Evolutionary conservation across 2,113 vertebrate species (phyloP).

Genomic region (Gasterosteus nipponicus): DNA sequence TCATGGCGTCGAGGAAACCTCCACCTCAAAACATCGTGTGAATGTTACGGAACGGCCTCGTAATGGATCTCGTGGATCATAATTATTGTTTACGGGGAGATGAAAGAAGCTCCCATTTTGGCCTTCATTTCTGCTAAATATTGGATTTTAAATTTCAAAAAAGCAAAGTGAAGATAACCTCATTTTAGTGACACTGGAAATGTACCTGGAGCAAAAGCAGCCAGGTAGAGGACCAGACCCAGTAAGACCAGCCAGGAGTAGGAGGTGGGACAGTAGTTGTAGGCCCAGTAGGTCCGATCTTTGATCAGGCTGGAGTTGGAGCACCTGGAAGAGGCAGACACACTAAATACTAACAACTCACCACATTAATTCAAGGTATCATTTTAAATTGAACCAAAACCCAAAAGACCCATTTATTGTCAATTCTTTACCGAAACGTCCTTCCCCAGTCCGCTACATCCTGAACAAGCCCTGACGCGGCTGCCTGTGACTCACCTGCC

Average conservation of each 20-base stretch:
- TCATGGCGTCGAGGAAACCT: background rate
- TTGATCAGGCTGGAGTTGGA: constrained; percentile 87
- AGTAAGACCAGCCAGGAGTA: constrained; percentile 94
- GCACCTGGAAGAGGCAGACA: constrained; percentile 80
- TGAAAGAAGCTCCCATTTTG: background rate
- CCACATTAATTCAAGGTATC: background rate
- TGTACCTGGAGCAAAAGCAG: constrained; percentile 94
- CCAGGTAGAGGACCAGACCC: constrained; percentile 91
- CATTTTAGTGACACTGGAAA: background rate
- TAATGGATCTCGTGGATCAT: background rate
- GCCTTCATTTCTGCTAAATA: background rate
- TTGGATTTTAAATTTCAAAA: background rate
- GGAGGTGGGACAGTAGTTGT: constrained; percentile 96
- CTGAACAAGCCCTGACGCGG: constrained; percentile 7
- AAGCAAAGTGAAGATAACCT: background rate
- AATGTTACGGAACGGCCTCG: background rate
- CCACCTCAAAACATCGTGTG: background rate
- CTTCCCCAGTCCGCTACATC: background rate
- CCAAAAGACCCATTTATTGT: background rate
- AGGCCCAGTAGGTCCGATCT: constrained; percentile 91
- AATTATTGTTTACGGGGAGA: background rate
- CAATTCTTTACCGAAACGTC: background rate
- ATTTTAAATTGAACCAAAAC: background rate
- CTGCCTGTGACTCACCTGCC: constrained; percentile 88
- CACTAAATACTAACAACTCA: background rate